Evolutionary conservation across 2,113 vertebrate species (phyloP).

Genomic region (Cephalopterus ornatus): DNA sequence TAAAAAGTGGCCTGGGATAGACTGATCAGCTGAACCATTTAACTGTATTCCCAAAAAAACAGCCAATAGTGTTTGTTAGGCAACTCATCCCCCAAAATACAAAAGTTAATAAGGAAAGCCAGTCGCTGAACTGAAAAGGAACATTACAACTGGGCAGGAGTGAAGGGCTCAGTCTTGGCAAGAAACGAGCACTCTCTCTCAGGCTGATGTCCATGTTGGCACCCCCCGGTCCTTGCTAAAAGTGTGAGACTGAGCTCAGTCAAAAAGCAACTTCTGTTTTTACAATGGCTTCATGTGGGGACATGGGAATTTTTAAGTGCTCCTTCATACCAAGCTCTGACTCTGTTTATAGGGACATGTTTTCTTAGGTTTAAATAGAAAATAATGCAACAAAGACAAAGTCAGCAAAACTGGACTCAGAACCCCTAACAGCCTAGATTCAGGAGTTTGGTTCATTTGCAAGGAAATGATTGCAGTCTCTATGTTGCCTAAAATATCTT

Average conservation of each 20-base stretch:
- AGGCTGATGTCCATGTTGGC: neutral
- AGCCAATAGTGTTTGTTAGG: neutral
- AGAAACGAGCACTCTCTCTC: neutral
- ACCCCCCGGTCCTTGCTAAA: neutral
- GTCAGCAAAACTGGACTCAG: neutral
- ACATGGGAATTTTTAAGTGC: neutral
- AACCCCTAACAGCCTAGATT: neutral
- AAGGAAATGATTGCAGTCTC: neutral
- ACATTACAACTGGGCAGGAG: neutral
- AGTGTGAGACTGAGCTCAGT: neutral
- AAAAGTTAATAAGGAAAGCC: neutral
- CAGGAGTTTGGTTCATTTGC: neutral
- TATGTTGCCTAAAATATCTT: neutral
- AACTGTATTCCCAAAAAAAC: neutral
- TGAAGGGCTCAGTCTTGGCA: neutral
- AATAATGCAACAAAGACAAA: neutral
- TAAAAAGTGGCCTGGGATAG: neutral
- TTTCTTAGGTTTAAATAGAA: neutral
- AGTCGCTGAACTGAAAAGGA: neutral
- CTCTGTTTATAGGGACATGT: neutral
- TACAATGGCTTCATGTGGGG: neutral
- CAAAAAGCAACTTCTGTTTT: neutral
- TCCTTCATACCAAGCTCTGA: neutral
- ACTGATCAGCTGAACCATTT: neutral
- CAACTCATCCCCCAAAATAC: neutral